Base-by-base conservation (phyloP, 2,888 invertebrate species). In the Criorhina ranunculi region DNA sequence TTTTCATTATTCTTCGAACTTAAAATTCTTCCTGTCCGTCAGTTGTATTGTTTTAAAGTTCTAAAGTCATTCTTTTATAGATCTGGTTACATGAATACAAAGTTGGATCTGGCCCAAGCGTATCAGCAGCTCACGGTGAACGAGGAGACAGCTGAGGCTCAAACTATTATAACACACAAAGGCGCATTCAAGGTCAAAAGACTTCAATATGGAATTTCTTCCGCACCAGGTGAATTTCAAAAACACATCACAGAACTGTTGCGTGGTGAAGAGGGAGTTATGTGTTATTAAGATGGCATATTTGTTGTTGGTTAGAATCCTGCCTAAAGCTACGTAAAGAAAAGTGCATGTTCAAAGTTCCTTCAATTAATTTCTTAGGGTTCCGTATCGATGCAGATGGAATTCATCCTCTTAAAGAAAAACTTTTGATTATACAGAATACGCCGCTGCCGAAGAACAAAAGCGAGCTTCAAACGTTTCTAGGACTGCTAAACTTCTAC, bases 281-380 rank as follows among this genome's bases (percentile, higher is more conserved):
- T 37, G n/a, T 37, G 11, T 37, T 37, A 37, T n/a, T 37, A n/a
- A 37, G 37, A 5, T 3, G 37, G 2, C 1, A n/a, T 37, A 11
- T 3, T 37, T 37, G 1, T 37, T 3, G 6, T 6, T 3, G 37
- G 5, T 33, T 33, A 33, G 7, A 33, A 12, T 35, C 17, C 2
- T 12, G 44, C 5, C 12, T 49, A n/a, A n/a, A n/a, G n/a, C n/a
- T n/a, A n/a, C n/a, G 29, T n/a, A 31, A 9, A 17, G 9, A 60
- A 1, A 42, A 57, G 19, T 86, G 80, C 42, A 29, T 53, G 9
- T 86, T 86, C 53, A 62, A 67, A 2, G 60, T 72, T 31, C 42
- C 72, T 24, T 42, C 60, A 37, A n/a, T 37, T 6, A 37, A 1
- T 1, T 11, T 37, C 11, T 37, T 37, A 37, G 35, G 35, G 3